These are phyloP conservation scores for Turnix velox DNA, from an alignment of 2,113 vertebrate genomes.

Conservation along the genomic window DNA sequence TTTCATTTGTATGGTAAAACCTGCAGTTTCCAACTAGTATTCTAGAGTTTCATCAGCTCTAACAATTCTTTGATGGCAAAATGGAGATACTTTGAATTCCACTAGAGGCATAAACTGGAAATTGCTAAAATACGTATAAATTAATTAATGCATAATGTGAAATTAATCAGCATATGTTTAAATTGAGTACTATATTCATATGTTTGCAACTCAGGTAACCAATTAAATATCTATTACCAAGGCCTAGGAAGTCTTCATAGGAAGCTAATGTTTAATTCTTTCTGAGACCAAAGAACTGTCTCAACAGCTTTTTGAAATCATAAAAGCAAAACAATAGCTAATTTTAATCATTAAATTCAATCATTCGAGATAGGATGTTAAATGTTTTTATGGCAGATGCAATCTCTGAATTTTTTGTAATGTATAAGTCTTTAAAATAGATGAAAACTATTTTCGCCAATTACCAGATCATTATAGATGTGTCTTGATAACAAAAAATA, in stretches of 20 bases:
- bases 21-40: not conserved
- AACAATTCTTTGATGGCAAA: not conserved
- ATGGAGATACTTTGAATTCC: not conserved
- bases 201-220: not conserved
- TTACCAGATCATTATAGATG: not conserved
- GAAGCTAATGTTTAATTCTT: not conserved
- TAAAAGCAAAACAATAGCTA: not conserved
- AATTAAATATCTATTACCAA: not conserved
- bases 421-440: not conserved
- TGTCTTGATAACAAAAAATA: not conserved
- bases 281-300: not conserved
- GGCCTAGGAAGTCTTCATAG: not conserved
- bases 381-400: not conserved
- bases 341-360: too few species aligned
- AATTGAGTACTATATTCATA: not conserved
- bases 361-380: not conserved
- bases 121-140: not conserved
- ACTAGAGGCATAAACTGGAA: not conserved
- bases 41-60: not conserved
- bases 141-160: not conserved
- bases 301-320: not conserved
- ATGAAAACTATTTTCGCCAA: not conserved
- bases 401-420: not conserved
- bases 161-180: not conserved
- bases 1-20: not conserved